These are phyloP conservation scores for Stegastes partitus DNA, from an alignment of 2,113 vertebrate species.

Conservation along the genomic window DNA sequence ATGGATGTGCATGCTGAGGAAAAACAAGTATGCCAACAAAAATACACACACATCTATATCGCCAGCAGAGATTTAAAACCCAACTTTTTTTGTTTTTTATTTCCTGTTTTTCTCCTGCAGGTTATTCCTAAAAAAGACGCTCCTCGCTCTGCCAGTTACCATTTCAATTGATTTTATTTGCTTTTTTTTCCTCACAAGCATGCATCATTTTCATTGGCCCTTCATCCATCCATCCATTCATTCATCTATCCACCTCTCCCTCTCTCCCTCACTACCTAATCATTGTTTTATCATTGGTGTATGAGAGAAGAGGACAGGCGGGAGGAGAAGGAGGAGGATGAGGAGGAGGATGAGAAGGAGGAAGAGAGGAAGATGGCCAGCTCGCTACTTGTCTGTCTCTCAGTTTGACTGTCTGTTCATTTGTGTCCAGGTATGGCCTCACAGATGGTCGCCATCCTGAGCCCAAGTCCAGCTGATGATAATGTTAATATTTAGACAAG, in stretches of 20 bases:
- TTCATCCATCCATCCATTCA: slow-evolving; percentile 38
- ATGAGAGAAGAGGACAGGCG: slow-evolving; percentile 78
- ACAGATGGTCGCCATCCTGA: background rate
- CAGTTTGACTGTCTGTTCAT: slow-evolving; percentile 49
- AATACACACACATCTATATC: background rate
- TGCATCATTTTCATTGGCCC: slow-evolving; percentile 61
- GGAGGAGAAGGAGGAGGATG: slow-evolving; percentile 51
- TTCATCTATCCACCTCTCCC: slow-evolving; percentile 29
- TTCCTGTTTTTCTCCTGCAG: slow-evolving; percentile 82
- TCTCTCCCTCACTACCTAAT: slow-evolving; percentile 60
- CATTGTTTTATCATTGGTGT: slow-evolving; percentile 82
- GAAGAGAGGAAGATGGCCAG: slow-evolving; percentile 79
- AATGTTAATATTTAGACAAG: no score
- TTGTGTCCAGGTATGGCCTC: slow-evolving; percentile 19
- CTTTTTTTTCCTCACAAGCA: slow-evolving; percentile 60
- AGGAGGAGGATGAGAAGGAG: slow-evolving; percentile 69
- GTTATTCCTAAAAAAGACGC: slow-evolving; percentile 83
- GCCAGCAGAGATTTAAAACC: slow-evolving; percentile 67
- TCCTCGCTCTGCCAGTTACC: slow-evolving; percentile 63
- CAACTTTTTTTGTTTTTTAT: slow-evolving; percentile 66
- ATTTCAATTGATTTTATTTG: slow-evolving; percentile 50
- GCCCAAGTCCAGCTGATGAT: background rate
- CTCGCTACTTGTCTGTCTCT: slow-evolving; percentile 65
- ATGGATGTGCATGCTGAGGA: slow-evolving; percentile 62
- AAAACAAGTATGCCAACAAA: slow-evolving; percentile 15